Evolutionary conservation across 1,140 invertebrate species (phyloP).

Genomic region (Drosophila ironensis): DNA sequence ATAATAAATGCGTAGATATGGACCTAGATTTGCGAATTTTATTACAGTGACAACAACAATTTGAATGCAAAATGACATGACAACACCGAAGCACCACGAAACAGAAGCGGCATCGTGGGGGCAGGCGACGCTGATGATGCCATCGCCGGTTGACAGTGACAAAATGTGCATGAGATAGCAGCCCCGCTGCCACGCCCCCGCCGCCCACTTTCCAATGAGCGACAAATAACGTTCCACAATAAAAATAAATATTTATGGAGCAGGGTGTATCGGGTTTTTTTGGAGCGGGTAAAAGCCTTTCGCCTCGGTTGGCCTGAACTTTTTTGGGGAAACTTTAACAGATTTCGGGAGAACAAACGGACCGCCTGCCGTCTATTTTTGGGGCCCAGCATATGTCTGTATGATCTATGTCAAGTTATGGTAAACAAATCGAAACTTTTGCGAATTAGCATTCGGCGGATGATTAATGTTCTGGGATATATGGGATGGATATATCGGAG

Average conservation of each 20-base stretch:
- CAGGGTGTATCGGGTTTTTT: constrained; percentile 19
- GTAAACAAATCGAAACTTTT: constrained; percentile 44
- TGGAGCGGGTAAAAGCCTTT: constrained; percentile 12
- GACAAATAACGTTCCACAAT: constrained; percentile 41
- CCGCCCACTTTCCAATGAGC: constrained; percentile 12
- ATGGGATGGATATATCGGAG: too few relatives aligned
- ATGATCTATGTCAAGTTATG: constrained; percentile 41
- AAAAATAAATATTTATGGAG: constrained; percentile 64
- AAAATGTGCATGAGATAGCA: constrained; percentile 56
- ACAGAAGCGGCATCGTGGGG: not conserved
- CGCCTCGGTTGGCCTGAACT: not conserved
- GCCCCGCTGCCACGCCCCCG: constrained; percentile 19
- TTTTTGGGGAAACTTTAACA: not conserved
- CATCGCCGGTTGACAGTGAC: constrained; percentile 41
- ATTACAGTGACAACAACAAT: constrained; percentile 69
- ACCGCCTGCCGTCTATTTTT: not conserved
- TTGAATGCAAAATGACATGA: constrained; percentile 65
- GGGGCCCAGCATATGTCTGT: constrained; percentile 25
- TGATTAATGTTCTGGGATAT: constrained; percentile 27
- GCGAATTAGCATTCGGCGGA: constrained; percentile 16
- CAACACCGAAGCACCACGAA: constrained; percentile 8
- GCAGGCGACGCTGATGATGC: constrained; percentile 19
- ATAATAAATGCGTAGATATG: constrained; percentile 80
- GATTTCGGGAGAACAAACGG: constrained; percentile 7
- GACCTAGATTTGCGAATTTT: constrained; percentile 79